Base-by-base conservation (phyloP, 2,888 invertebrate species). In the Biston betularia region DNA sequence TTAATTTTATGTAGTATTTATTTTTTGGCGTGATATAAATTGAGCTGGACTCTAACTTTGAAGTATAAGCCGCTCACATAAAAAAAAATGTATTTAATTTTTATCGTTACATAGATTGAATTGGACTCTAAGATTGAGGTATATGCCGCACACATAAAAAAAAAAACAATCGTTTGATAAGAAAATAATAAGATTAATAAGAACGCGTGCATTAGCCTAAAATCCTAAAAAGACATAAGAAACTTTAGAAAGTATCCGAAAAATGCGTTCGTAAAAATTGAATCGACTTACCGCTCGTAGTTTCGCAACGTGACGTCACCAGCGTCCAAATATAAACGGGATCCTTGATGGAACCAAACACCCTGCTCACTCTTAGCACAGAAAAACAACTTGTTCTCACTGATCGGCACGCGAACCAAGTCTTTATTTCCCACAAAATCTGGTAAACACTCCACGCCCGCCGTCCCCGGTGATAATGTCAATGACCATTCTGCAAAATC, bases 331-430 rank as follows among this genome's bases (percentile, higher is more conserved):
- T 84, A 90, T 84, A 92, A 80, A 70, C 77, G 78, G n/a, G 75
- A 83, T 72, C 90, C 90, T 80, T 89, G 89, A 72, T 90, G 89
- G 63, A 83, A 79, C 92, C 92, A 93, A 55, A 72, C 81, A 68
- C 86, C 87, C 72, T 83, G 79, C n/a, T 67, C 75, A 67, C 77
- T 82, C 74, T 81, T 85, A 57, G 84, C 90, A 82, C 93, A 93
- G 77, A 93, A 89, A 77, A 83, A 92, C 78, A 87, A 75, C 74
- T 84, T 88, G 48, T 75, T 76, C 46, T 78, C 79, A 73, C 72
- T 68, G 69, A 75, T 80, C 42, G 82, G 81, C 75, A 89, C 80
- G 65, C 78, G 72, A 38, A 90, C 71, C 70, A 80, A 71, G 48
- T 84, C 84, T 65, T 69, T 65, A 42, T 74, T 79, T 74, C 80